phyloP scores from a whole-genome alignment of 2,888 invertebrate species.

The Stenoptilia bipunctidactyla region DNA sequence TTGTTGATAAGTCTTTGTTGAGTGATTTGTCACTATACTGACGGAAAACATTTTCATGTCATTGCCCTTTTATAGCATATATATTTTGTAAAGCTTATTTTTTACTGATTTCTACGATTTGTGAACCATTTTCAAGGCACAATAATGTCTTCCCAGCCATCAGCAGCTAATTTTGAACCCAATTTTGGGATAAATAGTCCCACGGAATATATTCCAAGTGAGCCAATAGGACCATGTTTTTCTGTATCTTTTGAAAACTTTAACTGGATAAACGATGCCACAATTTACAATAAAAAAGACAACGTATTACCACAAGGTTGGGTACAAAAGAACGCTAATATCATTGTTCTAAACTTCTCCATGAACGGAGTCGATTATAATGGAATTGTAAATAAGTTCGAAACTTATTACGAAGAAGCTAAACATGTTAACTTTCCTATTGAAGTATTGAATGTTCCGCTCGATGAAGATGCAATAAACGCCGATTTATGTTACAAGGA shows the following conservation, averaged over 20 bases:
- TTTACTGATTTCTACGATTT: too few relatives aligned
- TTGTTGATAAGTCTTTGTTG: too few relatives aligned
- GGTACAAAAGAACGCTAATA: constrained; percentile 37
- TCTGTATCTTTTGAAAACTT: constrained; percentile 19
- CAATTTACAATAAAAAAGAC: constrained; percentile 34
- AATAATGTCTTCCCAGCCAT: too few relatives aligned
- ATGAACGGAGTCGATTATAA: constrained; percentile 34
- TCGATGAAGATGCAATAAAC: constrained; percentile 35
- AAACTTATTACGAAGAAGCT: constrained; percentile 40
- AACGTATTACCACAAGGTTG: constrained; percentile 27
- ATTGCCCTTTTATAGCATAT: too few relatives aligned
- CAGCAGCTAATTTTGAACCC: too few relatives aligned
- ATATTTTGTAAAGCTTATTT: too few relatives aligned
- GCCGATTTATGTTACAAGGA: constrained; percentile 26
- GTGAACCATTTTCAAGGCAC: too few relatives aligned
- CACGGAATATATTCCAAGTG: too few relatives aligned
- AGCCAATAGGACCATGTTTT: too few relatives aligned
- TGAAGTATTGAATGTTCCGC: constrained; percentile 49
- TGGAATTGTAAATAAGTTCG: constrained; percentile 39
- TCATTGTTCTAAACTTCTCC: constrained; percentile 40
- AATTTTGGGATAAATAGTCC: too few relatives aligned
- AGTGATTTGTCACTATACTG: too few relatives aligned
- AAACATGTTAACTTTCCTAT: constrained; percentile 42
- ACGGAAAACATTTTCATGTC: too few relatives aligned
- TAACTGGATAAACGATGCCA: constrained; percentile 36